A percentile compares a stretch with the other conserved stretches of the same genome.
These are phyloP conservation scores for Rissa tridactyla DNA, from an alignment of 2,113 vertebrate genomes.

Conservation along the genomic window DNA sequence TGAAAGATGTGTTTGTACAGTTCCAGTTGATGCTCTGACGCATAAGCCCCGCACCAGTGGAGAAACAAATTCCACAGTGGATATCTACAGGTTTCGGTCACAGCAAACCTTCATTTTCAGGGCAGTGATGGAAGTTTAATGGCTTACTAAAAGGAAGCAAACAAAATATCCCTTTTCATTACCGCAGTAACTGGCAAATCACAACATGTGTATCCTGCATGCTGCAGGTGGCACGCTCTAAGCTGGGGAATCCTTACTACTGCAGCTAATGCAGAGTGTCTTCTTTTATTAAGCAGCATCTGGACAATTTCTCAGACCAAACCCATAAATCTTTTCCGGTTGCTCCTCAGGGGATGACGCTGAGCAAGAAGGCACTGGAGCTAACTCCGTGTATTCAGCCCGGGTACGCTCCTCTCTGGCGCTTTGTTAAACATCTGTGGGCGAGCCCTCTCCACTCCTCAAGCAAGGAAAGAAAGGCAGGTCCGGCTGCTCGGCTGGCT, in stretches of 20 bases:
- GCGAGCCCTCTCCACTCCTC: not conserved
- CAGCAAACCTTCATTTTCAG: not conserved
- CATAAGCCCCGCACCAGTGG: not conserved
- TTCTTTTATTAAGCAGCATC: not conserved
- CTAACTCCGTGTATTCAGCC: not conserved
- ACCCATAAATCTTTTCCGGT: not conserved
- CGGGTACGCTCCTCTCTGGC: not conserved
- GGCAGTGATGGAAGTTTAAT: not conserved
- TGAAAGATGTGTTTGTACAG: not conserved
- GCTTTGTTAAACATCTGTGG: conserved; percentile 53
- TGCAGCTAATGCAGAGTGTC: not conserved
- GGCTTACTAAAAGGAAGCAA: not conserved
- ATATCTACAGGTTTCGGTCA: not conserved
- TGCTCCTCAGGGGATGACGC: not conserved
- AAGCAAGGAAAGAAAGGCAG: not conserved
- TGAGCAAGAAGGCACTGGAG: conserved; percentile 2
- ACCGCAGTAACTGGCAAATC: not conserved
- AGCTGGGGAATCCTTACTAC: not conserved
- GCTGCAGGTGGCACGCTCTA: not conserved
- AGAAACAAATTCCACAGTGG: not conserved
- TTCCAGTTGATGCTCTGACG: not conserved
- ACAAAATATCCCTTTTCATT: not conserved
- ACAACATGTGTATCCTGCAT: not conserved
- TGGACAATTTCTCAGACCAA: not conserved
- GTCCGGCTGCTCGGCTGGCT: conserved; percentile 30